Evolutionary conservation across 1,140 invertebrate genomes (phyloP), one percentile per base, ranked within the genome.

Genomic region (Cydia strobilella): DNA sequence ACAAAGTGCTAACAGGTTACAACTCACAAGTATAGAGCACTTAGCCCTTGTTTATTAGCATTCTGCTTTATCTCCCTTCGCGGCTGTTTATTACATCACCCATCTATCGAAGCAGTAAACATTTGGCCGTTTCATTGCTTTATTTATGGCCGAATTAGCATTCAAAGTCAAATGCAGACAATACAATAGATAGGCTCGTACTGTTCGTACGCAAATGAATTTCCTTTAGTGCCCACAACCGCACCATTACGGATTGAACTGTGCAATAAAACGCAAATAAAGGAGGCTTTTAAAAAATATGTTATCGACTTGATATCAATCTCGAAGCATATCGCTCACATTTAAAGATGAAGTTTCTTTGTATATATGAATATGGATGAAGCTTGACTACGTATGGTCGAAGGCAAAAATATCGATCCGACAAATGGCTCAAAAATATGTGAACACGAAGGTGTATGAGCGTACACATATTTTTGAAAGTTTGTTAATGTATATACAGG

Each of bases 161-260:
- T 69, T 69, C 65, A 42, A 69, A 69, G 31, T 69, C 65, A 20
- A 39, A 69, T 42, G 35, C 25, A 69, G 65, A 69, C 65, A 69
- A 69, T 69, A 69, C 65, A 69, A 42, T 20, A 69, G 65, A 31
- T 35, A 65, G 65, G 65, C 23, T 23, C 65, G 65, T 35, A 35
- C 31, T 35, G 65, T 59, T 23, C 65, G 65, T 35, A 35, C 31
- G 13, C 31, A 69, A 18, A 66, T 69, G 65, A 18, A 23, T 35
- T 35, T 35, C 15, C 65, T 31, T 69, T 69, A 69, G 27, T 69
- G 65, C 65, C 65, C 65, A 35, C 25, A 69, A 59, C 31, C 65
- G 65, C 31, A 3, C 27, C 31, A 69, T 69, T 69, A 69, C n/a
- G 65, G 31, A 20, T 5, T 69, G 13, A 69, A 42, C 27, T 5